Percentiles rank a stretch among this genome's conserved stretches.
Conservation (phyloP, 1,140 invertebrate genomes). For the Macrosteles quadrilineatus region DNA sequence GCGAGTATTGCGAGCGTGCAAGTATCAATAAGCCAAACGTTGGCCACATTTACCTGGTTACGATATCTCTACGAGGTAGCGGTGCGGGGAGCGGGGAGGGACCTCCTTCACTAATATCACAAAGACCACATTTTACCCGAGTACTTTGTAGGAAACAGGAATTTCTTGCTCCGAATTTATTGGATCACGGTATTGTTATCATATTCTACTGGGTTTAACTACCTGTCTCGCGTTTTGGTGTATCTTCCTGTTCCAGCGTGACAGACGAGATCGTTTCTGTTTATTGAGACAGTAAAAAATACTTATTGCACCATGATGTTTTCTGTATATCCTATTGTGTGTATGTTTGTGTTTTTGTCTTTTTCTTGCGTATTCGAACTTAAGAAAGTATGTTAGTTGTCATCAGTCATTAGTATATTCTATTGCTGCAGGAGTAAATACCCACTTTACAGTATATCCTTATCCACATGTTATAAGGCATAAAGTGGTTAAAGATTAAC, state of each 20-base stretch:
- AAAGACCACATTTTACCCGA: constrained; percentile 17
- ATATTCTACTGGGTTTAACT: constrained; percentile 9
- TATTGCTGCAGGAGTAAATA: no score
- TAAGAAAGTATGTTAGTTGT: no score
- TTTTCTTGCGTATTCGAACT: no score
- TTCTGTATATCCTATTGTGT: no score
- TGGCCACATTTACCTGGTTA: constrained; percentile 1
- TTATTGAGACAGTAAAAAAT: no score
- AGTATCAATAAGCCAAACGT: not conserved
- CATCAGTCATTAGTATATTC: no score
- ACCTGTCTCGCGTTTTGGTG: constrained; percentile 6
- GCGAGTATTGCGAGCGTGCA: not conserved
- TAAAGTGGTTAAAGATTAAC: no score
- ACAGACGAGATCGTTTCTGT: no score
- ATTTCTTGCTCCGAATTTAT: constrained; percentile 12
- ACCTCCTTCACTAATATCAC: constrained; percentile 17
- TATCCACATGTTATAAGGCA: no score
- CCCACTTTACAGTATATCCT: no score
- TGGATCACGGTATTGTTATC: constrained; percentile 9
- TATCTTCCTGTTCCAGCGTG: not conserved
- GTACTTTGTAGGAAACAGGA: constrained; percentile 8
- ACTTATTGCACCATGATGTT: no score
- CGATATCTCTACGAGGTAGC: not conserved
- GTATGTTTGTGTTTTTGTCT: no score
- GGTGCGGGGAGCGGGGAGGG: not conserved